Conservation (phyloP, 2,888 invertebrate genomes). For the Protophormia terraenovae region DNA sequence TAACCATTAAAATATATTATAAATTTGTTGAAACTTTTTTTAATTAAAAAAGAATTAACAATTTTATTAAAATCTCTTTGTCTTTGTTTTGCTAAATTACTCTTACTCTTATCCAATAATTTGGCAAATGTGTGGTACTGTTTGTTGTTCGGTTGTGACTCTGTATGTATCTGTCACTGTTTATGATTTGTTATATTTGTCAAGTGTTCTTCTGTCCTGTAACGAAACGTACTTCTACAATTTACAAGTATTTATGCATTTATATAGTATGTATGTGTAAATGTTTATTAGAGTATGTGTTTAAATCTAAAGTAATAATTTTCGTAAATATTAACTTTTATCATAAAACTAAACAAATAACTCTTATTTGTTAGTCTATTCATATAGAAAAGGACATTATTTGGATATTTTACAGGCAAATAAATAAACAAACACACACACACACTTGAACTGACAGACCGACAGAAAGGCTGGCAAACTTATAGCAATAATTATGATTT, state of each 20-base stretch:
- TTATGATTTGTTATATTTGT: conserved; percentile 57
- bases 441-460: neutral
- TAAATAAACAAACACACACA: neutral
- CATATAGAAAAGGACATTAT: conserved; percentile 3
- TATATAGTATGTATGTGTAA: neutral
- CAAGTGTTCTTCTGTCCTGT: conserved; percentile 31
- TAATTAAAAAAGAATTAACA: too few species aligned
- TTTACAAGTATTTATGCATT: neutral
- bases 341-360: conserved; percentile 56
- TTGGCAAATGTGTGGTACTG: neutral
- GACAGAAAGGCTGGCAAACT: neutral
- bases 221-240: conserved; percentile 13
- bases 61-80: too few species aligned
- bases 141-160: neutral
- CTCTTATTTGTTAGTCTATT: conserved; percentile 23
- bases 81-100: neutral
- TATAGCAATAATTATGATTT: neutral
- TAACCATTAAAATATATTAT: too few species aligned
- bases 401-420: neutral
- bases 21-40: too few species aligned
- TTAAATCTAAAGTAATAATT: conserved; percentile 34
- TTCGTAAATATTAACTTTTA: conserved; percentile 57
- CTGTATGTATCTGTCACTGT: conserved; percentile 21
- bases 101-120: neutral
- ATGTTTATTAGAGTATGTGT: neutral